Evolutionary conservation across 2,113 vertebrate genomes (phyloP).

Genomic region (Tricholaema leucomelas): DNA sequence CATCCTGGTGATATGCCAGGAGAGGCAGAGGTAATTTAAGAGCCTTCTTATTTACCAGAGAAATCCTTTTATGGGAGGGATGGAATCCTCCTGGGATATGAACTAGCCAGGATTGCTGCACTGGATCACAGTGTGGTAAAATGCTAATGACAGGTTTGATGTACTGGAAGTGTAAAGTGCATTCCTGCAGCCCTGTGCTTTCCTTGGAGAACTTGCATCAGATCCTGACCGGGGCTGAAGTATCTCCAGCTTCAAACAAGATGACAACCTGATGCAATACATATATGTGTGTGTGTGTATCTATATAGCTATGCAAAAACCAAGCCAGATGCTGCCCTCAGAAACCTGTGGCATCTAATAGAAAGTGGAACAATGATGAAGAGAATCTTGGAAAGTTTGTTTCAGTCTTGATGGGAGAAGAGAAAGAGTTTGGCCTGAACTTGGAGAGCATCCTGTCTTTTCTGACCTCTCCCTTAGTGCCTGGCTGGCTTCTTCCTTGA

Average conservation of each 20-base stretch:
- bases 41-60: not conserved
- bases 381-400: not conserved
- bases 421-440: not conserved
- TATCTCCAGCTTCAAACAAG: not conserved
- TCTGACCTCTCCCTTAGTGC: not conserved
- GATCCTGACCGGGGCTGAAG: not conserved
- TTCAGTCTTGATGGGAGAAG: not conserved
- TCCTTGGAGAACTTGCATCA: not conserved
- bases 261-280: not conserved
- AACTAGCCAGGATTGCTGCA: not conserved
- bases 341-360: not conserved
- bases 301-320: not conserved
- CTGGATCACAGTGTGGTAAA: not conserved
- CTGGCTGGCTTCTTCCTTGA: not conserved
- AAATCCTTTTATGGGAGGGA: not conserved
- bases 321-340: not conserved
- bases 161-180: not conserved
- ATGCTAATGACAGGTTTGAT: not conserved
- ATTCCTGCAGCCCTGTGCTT: not conserved
- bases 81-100: not conserved
- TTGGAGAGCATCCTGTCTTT: not conserved
- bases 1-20: rapidly evolving
- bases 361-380: not conserved
- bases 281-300: too few relatives aligned
- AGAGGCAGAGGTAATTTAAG: not conserved